Evolutionary conservation across 2,888 invertebrate genomes (phyloP), one percentile per base, ranked within the genome.

Genomic region (Petrolisthes manimaculis): DNA sequence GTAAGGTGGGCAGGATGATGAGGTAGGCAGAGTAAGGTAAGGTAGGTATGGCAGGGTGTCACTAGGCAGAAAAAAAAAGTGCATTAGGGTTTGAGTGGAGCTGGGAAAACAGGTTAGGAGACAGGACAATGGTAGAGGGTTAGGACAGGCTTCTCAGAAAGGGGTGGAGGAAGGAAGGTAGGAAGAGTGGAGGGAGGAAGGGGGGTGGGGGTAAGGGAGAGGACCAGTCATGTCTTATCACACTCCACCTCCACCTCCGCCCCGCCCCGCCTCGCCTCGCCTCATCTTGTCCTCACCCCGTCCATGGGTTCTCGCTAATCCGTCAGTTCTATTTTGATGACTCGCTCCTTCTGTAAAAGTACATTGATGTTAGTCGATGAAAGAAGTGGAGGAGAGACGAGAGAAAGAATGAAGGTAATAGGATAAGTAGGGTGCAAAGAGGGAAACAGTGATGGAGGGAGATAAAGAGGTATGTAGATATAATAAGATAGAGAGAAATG

Each of bases 321-420:
- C 67, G 87, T 87, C 78, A 90, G 81, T 71, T 90, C 88, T 24
- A 90, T 90, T 53, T 88, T 90, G 82, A 90, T 90, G 24, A 90
- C 88, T 21, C 90, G 79, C 79, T 90, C 90, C 51, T 71, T 90
- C 90, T 90, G 90, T n/a, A 83, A 83, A 78, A 6, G 61, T 21
- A 74, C 51, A 53, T 6, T 5, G 24, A 5, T 56, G 71, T 71
- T 83, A 83, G 55, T 56, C 2, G 81, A n/a, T 56, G 80, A 14
- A 1, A 54, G 14, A 80, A 14, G 4, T n/a, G 80, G 5, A 21
- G 81, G 56, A 61, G 79, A 18, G 5, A 18, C 14, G 53, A 14
- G 53, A 14, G 12, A 18, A 14, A 18, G 12, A 4, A 37, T 75
- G 67, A 51, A 55, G 14, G 51, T 1, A 69, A 69, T 18, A 55